These are phyloP conservation scores for Aviceda subcristata DNA, from an alignment of 2,113 vertebrate genomes.

Conservation along the genomic window DNA sequence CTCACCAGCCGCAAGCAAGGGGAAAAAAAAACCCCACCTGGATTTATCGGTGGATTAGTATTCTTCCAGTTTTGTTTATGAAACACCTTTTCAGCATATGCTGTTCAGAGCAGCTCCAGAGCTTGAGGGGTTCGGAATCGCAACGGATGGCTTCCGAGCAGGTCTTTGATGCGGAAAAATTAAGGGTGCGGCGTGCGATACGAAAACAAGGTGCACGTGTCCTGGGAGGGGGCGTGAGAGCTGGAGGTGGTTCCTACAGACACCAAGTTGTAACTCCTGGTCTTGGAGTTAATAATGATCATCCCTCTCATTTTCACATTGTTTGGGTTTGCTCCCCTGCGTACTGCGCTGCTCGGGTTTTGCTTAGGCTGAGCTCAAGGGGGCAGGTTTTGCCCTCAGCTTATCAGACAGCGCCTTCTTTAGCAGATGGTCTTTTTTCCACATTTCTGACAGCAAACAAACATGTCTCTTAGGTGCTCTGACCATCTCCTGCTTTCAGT, in stretches of 20 bases:
- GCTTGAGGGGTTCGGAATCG: background rate
- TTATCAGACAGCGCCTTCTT: background rate
- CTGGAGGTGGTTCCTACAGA: background rate
- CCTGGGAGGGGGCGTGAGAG: rapidly evolving
- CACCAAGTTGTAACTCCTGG: background rate
- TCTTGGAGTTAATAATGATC: background rate
- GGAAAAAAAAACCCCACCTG: too few relatives aligned
- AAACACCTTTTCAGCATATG: background rate
- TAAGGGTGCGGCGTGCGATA: rapidly evolving
- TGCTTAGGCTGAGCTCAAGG: background rate
- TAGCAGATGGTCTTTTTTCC: background rate
- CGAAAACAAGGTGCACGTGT: background rate
- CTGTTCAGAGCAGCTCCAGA: background rate
- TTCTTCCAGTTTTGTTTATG: background rate
- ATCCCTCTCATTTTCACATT: background rate
- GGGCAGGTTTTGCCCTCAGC: background rate
- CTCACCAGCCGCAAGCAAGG: background rate
- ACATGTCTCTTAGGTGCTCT: background rate
- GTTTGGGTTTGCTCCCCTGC: background rate
- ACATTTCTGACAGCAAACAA: background rate
- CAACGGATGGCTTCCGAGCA: background rate
- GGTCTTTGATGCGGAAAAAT: background rate
- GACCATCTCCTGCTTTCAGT: background rate
- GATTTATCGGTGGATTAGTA: background rate
- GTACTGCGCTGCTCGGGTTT: background rate